Evolutionary conservation across 1,140 invertebrate genomes (phyloP).

Genomic region (Pissodes strobi): DNA sequence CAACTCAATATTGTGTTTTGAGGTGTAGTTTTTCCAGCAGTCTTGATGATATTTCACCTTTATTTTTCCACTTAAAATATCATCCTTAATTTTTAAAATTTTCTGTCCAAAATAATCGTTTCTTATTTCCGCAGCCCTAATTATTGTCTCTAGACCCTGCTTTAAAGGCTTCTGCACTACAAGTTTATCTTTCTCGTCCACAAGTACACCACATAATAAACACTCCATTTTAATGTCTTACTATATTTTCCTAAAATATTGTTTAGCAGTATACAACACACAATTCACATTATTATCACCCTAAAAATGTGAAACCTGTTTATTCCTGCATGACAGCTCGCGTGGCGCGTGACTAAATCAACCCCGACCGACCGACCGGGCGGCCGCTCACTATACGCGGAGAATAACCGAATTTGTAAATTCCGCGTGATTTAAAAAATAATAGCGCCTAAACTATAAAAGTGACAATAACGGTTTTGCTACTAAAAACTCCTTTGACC

Average conservation of each 20-base stretch:
- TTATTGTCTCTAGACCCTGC: background rate
- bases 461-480: too few relatives aligned
- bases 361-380: too few relatives aligned
- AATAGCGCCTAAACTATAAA: too few relatives aligned
- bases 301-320: too few relatives aligned
- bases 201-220: background rate
- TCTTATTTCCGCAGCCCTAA: background rate
- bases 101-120: background rate
- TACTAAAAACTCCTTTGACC: too few relatives aligned
- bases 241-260: background rate
- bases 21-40: background rate
- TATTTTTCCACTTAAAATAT: background rate
- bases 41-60: background rate
- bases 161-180: background rate
- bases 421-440: too few relatives aligned
- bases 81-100: constrained; percentile 2
- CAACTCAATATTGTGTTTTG: background rate
- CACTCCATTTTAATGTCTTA: background rate
- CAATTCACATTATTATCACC: too few relatives aligned
- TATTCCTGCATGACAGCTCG: too few relatives aligned
- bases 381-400: too few relatives aligned
- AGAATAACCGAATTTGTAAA: too few relatives aligned
- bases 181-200: background rate
- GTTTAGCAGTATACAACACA: background rate
- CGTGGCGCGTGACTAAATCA: too few relatives aligned